Percentiles rank a stretch among this genome's conserved stretches.
Evolutionary conservation across 2,797 vertebrate species (phyloP).

Genomic region (Glyptemys insculpta): DNA sequence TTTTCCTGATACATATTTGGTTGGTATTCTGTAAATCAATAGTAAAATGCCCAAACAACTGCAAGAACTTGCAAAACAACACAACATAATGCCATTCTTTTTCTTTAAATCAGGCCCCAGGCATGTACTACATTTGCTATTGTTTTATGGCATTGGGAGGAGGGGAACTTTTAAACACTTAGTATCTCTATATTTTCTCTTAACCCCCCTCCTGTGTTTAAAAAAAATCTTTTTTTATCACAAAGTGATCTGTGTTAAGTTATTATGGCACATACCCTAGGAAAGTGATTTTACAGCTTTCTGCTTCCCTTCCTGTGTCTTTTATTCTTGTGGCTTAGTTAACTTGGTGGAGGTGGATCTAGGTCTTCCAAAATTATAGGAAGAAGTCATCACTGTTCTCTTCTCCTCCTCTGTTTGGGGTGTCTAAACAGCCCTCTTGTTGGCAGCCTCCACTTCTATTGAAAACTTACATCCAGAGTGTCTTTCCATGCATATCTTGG

Average conservation of each 20-base stretch:
- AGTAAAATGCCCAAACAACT: neutral
- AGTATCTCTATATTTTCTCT: neutral
- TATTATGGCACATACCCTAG: neutral
- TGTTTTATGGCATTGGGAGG: neutral
- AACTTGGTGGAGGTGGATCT: neutral
- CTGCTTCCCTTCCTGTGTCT: neutral
- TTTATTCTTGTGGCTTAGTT: neutral
- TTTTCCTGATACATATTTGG: neutral
- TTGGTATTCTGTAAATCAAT: neutral
- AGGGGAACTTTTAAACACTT: neutral
- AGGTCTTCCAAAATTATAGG: neutral
- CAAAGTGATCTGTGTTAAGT: neutral
- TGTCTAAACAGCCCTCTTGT: neutral
- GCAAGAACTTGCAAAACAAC: neutral
- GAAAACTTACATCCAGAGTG: slow-evolving; percentile 19
- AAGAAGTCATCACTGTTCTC: neutral
- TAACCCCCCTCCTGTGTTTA: accelerated
- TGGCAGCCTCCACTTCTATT: slow-evolving; percentile 21
- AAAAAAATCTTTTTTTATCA: neutral
- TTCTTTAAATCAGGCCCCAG: neutral
- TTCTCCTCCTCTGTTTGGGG: neutral
- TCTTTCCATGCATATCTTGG: slow-evolving; percentile 54
- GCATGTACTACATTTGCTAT: accelerated
- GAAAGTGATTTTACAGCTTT: neutral
- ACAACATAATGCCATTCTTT: neutral